Evolutionary conservation across 1,140 invertebrate species (phyloP).

Genomic region (Neodiprion lecontei): DNA sequence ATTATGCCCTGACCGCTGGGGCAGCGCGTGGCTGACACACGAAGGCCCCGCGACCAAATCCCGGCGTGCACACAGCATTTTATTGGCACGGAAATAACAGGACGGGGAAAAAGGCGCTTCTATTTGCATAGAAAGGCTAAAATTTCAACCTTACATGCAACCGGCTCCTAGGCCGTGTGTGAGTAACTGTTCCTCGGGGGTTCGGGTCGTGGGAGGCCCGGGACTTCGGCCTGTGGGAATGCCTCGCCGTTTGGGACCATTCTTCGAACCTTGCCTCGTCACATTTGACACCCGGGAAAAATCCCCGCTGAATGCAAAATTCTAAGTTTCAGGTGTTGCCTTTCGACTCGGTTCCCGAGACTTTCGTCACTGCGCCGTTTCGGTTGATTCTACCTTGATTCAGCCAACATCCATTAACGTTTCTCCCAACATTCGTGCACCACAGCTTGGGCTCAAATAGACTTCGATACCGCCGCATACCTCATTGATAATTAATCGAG

Average conservation of each 20-base stretch:
- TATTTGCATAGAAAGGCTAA: constrained; percentile 48
- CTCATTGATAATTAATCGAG: too few species aligned
- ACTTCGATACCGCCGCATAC: too few species aligned
- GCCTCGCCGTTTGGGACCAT: constrained; percentile 20
- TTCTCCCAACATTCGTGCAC: too few species aligned
- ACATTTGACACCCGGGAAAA: too few species aligned
- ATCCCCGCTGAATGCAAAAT: too few species aligned
- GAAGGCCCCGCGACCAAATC: constrained; percentile 45
- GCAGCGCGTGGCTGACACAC: constrained; percentile 61
- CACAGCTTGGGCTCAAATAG: too few species aligned
- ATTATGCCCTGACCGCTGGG: constrained; percentile 55
- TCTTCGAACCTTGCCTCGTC: too few species aligned
- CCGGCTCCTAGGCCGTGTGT: constrained; percentile 10
- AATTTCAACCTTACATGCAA: constrained; percentile 28
- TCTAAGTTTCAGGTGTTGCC: too few species aligned
- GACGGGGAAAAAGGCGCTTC: constrained; percentile 31
- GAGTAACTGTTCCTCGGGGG: constrained; percentile 34
- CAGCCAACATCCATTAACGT: too few species aligned
- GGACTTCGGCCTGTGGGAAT: background rate
- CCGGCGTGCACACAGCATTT: constrained; percentile 35
- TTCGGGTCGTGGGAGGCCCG: constrained; percentile 37
- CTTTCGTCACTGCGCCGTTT: too few species aligned
- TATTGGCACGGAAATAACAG: constrained; percentile 46
- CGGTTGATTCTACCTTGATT: too few species aligned
- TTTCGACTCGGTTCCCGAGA: too few species aligned